phyloP scores from a whole-genome alignment of 2,888 invertebrate genomes.

The Yponomeuta malinellus region DNA sequence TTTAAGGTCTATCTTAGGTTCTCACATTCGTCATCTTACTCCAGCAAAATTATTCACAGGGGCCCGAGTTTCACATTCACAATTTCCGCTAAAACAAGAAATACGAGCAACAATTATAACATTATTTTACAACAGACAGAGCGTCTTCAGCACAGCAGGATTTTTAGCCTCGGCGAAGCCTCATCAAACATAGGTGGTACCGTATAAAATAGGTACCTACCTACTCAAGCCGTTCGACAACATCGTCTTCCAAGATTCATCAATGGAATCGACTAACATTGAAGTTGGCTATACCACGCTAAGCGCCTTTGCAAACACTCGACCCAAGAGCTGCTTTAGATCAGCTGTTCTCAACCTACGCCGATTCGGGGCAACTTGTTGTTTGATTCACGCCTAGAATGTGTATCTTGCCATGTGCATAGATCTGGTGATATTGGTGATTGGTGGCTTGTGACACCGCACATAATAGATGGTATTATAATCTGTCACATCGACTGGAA shows the following conservation, averaged over 20 bases:
- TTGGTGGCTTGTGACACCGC: too few relatives aligned
- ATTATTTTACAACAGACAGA: background rate
- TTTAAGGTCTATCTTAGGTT: constrained; percentile 15
- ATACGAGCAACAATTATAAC: background rate
- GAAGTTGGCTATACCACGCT: constrained; percentile 31
- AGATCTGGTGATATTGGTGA: too few relatives aligned
- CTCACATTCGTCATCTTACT: constrained; percentile 15
- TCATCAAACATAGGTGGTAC: background rate
- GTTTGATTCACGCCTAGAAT: too few relatives aligned
- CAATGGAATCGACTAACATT: constrained; percentile 41
- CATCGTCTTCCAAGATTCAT: constrained; percentile 26
- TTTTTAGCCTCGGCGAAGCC: background rate
- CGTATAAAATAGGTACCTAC: constrained; percentile 11
- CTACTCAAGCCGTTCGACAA: background rate
- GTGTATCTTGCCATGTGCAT: too few relatives aligned
- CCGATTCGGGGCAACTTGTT: too few relatives aligned
- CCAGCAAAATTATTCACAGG: background rate
- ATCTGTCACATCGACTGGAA: too few relatives aligned
- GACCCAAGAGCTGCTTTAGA: constrained; percentile 27
- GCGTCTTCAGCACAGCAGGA: background rate
- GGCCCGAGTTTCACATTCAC: background rate
- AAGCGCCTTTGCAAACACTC: constrained; percentile 54
- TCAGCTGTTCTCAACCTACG: too few relatives aligned
- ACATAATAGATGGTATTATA: too few relatives aligned
- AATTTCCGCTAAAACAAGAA: background rate